These are phyloP conservation scores for Dicrostonyx torquatus DNA, from an alignment of 2,797 vertebrate genomes.

Conservation along the genomic window DNA sequence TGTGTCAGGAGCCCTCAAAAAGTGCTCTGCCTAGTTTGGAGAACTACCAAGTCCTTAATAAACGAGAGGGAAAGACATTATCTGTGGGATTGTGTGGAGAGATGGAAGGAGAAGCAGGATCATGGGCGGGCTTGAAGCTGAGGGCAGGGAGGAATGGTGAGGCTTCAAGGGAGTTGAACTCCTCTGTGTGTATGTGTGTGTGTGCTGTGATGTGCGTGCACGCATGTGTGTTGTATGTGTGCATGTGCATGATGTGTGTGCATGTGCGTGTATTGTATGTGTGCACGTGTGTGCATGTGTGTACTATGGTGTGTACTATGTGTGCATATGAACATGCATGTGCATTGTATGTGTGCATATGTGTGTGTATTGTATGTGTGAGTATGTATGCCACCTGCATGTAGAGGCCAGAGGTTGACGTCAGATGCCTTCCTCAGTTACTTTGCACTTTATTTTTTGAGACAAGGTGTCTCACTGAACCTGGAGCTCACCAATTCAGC, in stretches of 20 bases:
- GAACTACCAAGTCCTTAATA: background rate
- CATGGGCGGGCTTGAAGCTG: background rate
- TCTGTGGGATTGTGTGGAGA: background rate
- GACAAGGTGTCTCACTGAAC: background rate
- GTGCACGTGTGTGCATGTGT: background rate
- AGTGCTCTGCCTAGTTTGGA: background rate
- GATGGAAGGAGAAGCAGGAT: background rate
- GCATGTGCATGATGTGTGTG: background rate
- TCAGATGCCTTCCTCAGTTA: background rate
- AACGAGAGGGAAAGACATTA: background rate
- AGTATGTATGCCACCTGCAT: background rate
- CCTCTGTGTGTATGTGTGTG: background rate
- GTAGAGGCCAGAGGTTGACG: background rate
- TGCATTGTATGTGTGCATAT: too few species aligned
- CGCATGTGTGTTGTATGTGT: background rate
- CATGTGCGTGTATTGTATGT: background rate
- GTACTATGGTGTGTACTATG: background rate
- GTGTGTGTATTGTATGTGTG: background rate
- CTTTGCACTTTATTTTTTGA: background rate
- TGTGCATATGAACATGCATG: background rate
- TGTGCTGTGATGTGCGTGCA: background rate
- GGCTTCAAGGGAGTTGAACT: background rate
- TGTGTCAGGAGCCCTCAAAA: background rate
- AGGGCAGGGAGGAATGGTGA: background rate
- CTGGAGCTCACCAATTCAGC: background rate